Evolutionary conservation across 2,113 vertebrate species (phyloP), one percentile per base, ranked within the genome.

Genomic region (Marcusenius ussheri): DNA sequence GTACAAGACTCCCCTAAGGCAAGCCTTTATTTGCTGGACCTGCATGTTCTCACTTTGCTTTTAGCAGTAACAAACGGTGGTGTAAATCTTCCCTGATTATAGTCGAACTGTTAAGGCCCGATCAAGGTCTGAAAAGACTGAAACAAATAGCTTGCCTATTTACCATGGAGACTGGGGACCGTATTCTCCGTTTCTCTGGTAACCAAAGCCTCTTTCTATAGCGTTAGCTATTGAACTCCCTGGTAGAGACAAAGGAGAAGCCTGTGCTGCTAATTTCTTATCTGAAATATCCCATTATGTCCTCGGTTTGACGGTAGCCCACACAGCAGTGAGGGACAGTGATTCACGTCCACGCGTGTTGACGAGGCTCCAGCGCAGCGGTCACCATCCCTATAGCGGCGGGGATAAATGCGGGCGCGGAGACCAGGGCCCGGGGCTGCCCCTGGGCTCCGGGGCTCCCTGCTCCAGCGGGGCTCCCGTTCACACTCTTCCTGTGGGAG

Each of bases 101-200:
- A 96, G 96, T 95, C 96, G 96, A 97, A 96, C 97, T 97, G 96
- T 97, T 96, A 97, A 95, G 96, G 95, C 95, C 95, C 94, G 95
- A 95, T 97, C 96, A 94, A 94, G 96, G 96, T 97, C 96, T 97
- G 95, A 97, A 98, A 97, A 97, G 96, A 96, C 97, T 97, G 97
- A 95, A 94, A 96, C 97, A 97, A 97, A 97, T 97, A 96, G 96
- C 96, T 96, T 97, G 96, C 97, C 97, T 96, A 95, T 97, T 97
- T 97, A 96, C 97, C 97, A 97, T 98, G 97, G 97, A 96, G 97
- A 98, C 97, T 96, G 94, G 95, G 96, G 95, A 96, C 97, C 96
- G 96, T 97, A 97, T 97, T 97, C 97, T 95, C 95, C 93, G 98
- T 99, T 98, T 98, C 98, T 98, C 97, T 97, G 98, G 98, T 97